Evolutionary conservation across 37 sponge, comb jelly and placozoan species (phyloP).

Genomic region (Chondrosia reniformis): DNA sequence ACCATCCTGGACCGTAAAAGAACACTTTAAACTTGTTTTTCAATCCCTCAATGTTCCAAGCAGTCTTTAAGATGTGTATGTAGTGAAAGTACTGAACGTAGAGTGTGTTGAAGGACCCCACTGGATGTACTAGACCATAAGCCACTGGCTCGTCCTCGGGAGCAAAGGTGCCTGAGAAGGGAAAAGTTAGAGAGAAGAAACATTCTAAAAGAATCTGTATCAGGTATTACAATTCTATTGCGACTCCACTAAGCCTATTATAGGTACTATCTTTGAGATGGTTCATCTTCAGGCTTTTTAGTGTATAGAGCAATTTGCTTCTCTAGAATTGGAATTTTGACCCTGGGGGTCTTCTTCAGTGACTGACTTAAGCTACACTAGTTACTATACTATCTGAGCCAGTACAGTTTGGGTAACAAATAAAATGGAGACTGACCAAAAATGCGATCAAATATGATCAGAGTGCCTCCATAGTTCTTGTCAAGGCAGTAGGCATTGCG

Average conservation of each 20-base stretch:
- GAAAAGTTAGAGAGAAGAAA: too few relatives aligned
- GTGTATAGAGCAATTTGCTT: too few relatives aligned
- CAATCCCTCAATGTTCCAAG: constrained; percentile 48
- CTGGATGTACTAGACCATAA: constrained; percentile 82
- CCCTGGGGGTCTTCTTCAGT: too few relatives aligned
- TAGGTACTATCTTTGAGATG: too few relatives aligned
- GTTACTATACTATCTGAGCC: too few relatives aligned
- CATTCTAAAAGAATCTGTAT: too few relatives aligned
- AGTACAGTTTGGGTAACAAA: too few relatives aligned
- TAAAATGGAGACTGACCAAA: constrained; percentile 85
- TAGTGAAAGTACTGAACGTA: constrained; percentile 65
- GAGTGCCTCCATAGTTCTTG: constrained; percentile 92
- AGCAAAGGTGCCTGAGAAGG: constrained; percentile 61
- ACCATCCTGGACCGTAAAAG: constrained; percentile 87
- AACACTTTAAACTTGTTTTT: constrained; percentile 61
- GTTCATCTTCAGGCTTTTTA: too few relatives aligned
- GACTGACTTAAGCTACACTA: too few relatives aligned
- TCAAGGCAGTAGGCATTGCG: constrained; percentile 91
- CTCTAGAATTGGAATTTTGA: too few relatives aligned
- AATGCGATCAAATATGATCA: constrained; percentile 91
- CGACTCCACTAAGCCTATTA: too few relatives aligned
- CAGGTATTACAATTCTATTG: too few relatives aligned
- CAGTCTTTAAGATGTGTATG: constrained; percentile 45
- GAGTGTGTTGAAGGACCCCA: constrained; percentile 75
- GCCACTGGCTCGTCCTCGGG: constrained; percentile 72